These are phyloP conservation scores for Microtus oregoni DNA, from an alignment of 2,113 vertebrate genomes.

Conservation along the genomic window DNA sequence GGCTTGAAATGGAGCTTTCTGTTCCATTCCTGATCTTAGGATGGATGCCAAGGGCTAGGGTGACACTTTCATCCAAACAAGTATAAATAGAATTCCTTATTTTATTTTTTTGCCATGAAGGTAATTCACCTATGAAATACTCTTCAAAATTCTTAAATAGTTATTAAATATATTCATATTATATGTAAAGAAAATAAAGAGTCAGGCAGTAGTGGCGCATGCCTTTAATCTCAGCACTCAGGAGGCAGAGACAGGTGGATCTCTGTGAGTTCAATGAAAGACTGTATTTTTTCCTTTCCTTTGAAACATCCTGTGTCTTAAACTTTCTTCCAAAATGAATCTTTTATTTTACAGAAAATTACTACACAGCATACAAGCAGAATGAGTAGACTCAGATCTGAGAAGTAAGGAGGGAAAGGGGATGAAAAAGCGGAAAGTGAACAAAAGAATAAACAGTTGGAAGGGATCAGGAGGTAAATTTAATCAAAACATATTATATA, in stretches of 20 bases:
- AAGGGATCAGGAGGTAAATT: not conserved
- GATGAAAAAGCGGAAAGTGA: fast-evolving
- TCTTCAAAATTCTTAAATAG: not conserved
- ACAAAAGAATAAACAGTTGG: no score
- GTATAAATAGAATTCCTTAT: not conserved
- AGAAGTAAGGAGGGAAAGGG: not conserved
- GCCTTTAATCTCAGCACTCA: no score
- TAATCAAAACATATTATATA: not conserved
- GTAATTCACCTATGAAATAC: not conserved
- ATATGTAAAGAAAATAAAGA: not conserved
- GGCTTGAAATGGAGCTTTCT: no score
- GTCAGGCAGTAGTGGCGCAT: no score
- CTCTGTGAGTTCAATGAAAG: not conserved
- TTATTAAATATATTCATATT: not conserved
- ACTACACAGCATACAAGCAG: not conserved
- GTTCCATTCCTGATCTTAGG: no score
- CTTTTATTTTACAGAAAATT: not conserved
- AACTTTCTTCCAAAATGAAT: not conserved
- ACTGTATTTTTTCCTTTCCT: not conserved
- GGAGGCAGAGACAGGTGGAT: no score
- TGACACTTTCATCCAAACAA: no score
- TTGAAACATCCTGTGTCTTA: not conserved
- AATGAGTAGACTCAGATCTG: not conserved
- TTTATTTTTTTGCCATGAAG: not conserved
- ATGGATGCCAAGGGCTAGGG: no score